Evolutionary conservation across 2,888 invertebrate species (phyloP), one percentile per base, ranked within the genome.

Genomic region (Oxystoma pomonae): DNA sequence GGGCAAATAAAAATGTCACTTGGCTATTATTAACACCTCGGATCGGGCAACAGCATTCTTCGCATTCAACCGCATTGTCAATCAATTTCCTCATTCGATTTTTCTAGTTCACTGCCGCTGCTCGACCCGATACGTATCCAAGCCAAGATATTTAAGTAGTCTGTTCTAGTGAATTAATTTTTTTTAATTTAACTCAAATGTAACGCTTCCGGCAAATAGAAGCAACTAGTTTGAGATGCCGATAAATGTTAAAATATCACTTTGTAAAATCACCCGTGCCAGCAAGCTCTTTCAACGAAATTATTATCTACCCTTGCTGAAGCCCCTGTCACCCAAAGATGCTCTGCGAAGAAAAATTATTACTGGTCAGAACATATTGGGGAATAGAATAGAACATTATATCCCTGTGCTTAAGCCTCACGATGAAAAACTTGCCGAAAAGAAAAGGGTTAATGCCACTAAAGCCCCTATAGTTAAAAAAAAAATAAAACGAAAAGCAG

Each of bases 191-290:
- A 64, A 35, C 57, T 57, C 60, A 66, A 68, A 60, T 68, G 62
- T 61, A 65, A 66, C 57, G 51, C 57, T 62, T 61, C 22, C 60
- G 52, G 60, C 59, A 63, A 66, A 68, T 68, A 70, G 70, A 70
- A 71, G 68, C 69, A 69, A 12, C 35, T 65, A 68, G 62, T 35
- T 55, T 63, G 65, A 65, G 58, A 79, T 79, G 79, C 76, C 77
- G 9, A 74, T 80, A 63, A 79, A 78, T 69, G 77, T 78, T 21
- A 80, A 80, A 69, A 77, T 80, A 62, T 79, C 79, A 72, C 89
- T 87, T 77, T 92, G 92, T 80, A 87, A 91, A 79, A 91, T 92
- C 72, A 92, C 92, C 63, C 89, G 91, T 71, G 88, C 87, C 77
- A 90, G 90, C 79, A 85, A 89, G 71, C 89, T 90, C 72, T 85